Evolutionary conservation across 2,888 invertebrate species (phyloP).

Genomic region (Acrobasis suavella): DNA sequence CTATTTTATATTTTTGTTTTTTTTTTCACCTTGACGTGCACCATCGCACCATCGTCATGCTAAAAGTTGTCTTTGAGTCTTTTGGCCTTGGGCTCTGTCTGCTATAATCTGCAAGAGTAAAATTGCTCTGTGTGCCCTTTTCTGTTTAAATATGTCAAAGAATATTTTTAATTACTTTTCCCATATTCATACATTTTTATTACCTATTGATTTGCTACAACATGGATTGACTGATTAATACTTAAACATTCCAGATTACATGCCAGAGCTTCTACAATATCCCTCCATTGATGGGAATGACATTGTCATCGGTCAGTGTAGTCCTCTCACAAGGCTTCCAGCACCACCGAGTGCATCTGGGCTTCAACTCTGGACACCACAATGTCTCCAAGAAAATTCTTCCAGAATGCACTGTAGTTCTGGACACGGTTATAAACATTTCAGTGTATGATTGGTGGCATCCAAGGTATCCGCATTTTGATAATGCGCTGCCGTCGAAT

Average conservation of each 20-base stretch:
- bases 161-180: too few species aligned
- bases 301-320: slow-evolving; percentile 78
- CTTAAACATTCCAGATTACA: slow-evolving; percentile 70
- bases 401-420: slow-evolving; percentile 55
- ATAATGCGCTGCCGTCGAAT: slow-evolving; percentile 47
- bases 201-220: background rate
- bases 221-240: background rate
- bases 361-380: slow-evolving; percentile 65
- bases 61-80: too few species aligned
- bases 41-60: too few species aligned
- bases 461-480: slow-evolving; percentile 56
- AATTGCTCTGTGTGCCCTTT: too few species aligned
- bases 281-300: slow-evolving; percentile 83
- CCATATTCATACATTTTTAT: too few species aligned
- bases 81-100: too few species aligned
- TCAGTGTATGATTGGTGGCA: slow-evolving; percentile 61
- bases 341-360: slow-evolving; percentile 79
- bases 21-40: too few species aligned
- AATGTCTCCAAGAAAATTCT: slow-evolving; percentile 48
- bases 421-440: slow-evolving; percentile 60
- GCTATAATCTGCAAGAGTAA: too few species aligned
- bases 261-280: slow-evolving; percentile 81
- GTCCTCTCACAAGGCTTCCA: slow-evolving; percentile 79
- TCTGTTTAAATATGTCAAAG: too few species aligned
- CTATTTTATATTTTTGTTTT: too few species aligned